These are phyloP conservation scores for Drosophila ficusphila DNA, from an alignment of 1,140 invertebrate species.

Conservation along the genomic window DNA sequence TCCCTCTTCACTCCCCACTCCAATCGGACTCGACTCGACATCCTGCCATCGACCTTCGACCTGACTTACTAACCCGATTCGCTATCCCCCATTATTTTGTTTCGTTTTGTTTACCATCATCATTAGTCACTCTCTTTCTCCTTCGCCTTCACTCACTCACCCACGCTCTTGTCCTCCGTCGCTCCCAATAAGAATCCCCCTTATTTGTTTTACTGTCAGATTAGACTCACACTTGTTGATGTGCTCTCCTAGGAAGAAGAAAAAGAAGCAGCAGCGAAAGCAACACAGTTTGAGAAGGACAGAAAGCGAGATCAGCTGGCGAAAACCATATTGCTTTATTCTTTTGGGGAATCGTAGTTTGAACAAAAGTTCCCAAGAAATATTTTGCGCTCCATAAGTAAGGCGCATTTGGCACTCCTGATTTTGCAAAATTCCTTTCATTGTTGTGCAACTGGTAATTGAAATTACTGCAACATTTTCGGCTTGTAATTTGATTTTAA, in stretches of 20 bases:
- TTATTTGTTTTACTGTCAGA: conserved; percentile 76
- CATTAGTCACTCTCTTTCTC: conserved; percentile 35
- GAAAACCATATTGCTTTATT: too few species aligned
- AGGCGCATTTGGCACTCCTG: conserved; percentile 15
- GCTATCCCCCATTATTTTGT: conserved; percentile 36
- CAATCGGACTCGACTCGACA: conserved; percentile 7
- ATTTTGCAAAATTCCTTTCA: conserved; percentile 7
- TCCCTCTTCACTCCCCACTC: not conserved
- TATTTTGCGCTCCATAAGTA: conserved; percentile 23
- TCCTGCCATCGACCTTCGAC: conserved; percentile 22
- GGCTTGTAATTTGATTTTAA: conserved; percentile 67
- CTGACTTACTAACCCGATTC: conserved; percentile 52
- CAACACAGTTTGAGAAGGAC: too few species aligned
- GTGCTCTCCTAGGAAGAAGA: conserved; percentile 34
- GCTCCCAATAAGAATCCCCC: conserved; percentile 44
- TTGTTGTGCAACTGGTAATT: conserved; percentile 50
- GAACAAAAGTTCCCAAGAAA: too few species aligned
- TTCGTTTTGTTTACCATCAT: conserved; percentile 36
- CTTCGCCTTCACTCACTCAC: too few species aligned
- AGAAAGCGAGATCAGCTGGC: too few species aligned
- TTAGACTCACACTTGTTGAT: conserved; percentile 76
- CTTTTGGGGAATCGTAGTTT: not conserved
- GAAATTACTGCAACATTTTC: conserved; percentile 63
- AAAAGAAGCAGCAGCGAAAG: too few species aligned
- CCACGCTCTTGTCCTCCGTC: not conserved